Evolutionary conservation across 1,140 invertebrate species (phyloP).

Genomic region (Drosophila biarmipes): DNA sequence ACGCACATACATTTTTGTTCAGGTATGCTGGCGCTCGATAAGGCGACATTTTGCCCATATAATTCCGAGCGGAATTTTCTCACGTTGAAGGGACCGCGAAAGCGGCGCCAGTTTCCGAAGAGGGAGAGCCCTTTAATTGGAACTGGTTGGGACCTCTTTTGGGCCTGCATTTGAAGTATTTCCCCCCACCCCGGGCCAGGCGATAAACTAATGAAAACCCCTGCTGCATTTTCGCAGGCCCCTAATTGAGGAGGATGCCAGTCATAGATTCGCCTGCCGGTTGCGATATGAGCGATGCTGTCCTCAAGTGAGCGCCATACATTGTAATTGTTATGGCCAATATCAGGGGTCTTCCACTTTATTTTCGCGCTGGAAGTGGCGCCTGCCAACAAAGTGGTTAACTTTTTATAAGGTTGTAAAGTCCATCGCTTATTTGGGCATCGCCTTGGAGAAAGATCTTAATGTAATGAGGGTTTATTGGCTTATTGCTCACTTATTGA

Average conservation of each 20-base stretch:
- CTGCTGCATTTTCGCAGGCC: conserved; percentile 49
- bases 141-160: conserved; percentile 55
- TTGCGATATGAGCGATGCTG: conserved; percentile 36
- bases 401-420: conserved; percentile 32
- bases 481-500: neutral
- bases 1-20: conserved; percentile 76
- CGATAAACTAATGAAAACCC: conserved; percentile 80
- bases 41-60: conserved; percentile 70
- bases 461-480: conserved; percentile 8
- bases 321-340: conserved; percentile 44
- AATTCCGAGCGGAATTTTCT: conserved; percentile 74
- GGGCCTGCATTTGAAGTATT: conserved; percentile 69
- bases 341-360: neutral
- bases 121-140: conserved; percentile 55
- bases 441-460: conserved; percentile 2
- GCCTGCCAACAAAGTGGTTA: conserved; percentile 46
- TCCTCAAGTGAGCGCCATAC: conserved; percentile 47
- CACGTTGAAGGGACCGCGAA: conserved; percentile 64
- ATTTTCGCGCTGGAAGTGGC: conserved; percentile 16
- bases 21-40: conserved; percentile 76
- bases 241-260: conserved; percentile 65
- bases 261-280: conserved; percentile 44
- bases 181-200: conserved; percentile 21
- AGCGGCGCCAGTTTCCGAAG: conserved; percentile 46
- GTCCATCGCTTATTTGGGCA: conserved; percentile 22